A percentile compares a stretch with the other conserved stretches of the same genome.
phyloP scores from a whole-genome alignment of 2,113 vertebrate genomes.

The Amazona guildingii region DNA sequence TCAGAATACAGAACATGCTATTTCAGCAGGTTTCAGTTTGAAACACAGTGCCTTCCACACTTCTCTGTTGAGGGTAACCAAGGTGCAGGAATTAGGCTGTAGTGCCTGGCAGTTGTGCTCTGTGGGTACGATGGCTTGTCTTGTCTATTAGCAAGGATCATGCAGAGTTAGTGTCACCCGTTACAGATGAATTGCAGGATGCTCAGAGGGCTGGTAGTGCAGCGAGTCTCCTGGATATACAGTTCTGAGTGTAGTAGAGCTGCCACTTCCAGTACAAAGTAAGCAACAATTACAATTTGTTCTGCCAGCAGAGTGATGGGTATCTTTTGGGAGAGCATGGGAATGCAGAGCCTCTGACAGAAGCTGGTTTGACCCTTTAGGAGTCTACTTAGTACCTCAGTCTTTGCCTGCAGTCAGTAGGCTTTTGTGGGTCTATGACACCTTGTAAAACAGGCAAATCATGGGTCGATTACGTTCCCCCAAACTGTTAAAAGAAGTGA shows the following conservation, averaged over 20 bases:
- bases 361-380: not conserved
- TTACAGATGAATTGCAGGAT: fast-evolving
- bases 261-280: not conserved
- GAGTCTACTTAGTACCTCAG: not conserved
- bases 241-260: not conserved
- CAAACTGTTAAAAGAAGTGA: not conserved
- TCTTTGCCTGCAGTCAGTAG: not conserved
- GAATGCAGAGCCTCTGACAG: not conserved
- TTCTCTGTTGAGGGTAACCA: not conserved
- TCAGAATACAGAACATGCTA: not conserved
- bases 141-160: not conserved
- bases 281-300: not conserved
- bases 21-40: not conserved
- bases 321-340: not conserved
- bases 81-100: not conserved
- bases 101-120: not conserved
- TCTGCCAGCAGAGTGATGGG: fast-evolving
- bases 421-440: not conserved
- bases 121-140: fast-evolving
- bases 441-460: not conserved
- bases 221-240: not conserved
- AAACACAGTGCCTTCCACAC: not conserved
- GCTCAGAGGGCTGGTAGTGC: not conserved
- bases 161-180: not conserved
- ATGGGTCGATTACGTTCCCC: not conserved